These are phyloP conservation scores for Zingel zingel DNA, from an alignment of 2,113 vertebrate genomes.

Conservation along the genomic window DNA sequence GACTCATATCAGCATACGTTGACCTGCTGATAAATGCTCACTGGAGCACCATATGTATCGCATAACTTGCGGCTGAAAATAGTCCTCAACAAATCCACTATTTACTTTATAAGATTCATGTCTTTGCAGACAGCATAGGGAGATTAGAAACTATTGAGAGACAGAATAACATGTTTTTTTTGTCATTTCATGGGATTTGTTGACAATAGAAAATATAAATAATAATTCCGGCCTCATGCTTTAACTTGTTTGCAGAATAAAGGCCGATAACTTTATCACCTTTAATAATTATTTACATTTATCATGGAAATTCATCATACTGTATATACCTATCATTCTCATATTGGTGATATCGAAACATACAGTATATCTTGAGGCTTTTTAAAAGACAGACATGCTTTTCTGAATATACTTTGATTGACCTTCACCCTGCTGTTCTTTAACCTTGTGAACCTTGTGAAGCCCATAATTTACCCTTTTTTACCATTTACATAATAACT, in stretches of 20 bases:
- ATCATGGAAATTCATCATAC: background rate
- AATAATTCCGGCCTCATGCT: background rate
- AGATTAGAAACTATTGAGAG: background rate
- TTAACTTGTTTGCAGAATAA: background rate
- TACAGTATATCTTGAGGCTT: background rate
- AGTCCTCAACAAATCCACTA: too few species aligned
- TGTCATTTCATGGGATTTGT: background rate
- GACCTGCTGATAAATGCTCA: background rate
- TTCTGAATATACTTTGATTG: constrained; percentile 10
- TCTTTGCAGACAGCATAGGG: background rate
- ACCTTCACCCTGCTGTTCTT: background rate
- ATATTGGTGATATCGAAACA: background rate
- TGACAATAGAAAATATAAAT: background rate
- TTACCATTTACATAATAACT: background rate
- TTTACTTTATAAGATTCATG: background rate
- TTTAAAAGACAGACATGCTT: background rate
- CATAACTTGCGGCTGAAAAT: too few species aligned
- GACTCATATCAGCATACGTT: background rate
- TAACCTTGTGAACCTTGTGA: background rate
- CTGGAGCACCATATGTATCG: background rate
- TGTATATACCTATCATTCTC: background rate
- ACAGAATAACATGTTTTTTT: too few species aligned
- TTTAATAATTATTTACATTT: background rate
- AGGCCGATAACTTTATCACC: background rate
- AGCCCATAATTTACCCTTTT: constrained; percentile 5